Evolutionary conservation across 1,140 invertebrate genomes (phyloP).

Genomic region (Cheumatopsyche charites): DNA sequence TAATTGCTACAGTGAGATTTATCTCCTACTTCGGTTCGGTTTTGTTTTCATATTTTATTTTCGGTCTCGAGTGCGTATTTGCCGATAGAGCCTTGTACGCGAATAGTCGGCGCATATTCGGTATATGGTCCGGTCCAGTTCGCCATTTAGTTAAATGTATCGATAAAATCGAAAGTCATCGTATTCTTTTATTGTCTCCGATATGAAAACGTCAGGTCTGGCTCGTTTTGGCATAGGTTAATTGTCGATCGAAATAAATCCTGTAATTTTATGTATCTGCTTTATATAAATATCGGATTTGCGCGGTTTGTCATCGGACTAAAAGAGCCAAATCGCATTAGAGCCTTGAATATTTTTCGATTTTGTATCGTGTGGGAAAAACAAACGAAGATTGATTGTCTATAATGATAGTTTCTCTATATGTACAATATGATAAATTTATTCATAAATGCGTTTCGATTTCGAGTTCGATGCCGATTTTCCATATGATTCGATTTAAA

Average conservation of each 20-base stretch:
- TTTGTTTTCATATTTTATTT: not conserved
- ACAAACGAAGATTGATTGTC: constrained; percentile 5
- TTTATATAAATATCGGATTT: too few species aligned
- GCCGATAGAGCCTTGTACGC: too few species aligned
- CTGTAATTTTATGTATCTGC: not conserved
- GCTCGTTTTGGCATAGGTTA: not conserved
- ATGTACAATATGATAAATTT: too few species aligned
- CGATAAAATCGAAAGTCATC: constrained; percentile 17
- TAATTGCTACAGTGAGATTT: constrained; percentile 11
- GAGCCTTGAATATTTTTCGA: not conserved
- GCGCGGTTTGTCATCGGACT: not conserved
- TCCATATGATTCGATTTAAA: too few species aligned
- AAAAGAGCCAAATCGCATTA: not conserved
- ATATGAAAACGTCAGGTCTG: not conserved
- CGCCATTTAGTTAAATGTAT: not conserved
- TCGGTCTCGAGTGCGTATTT: too few species aligned
- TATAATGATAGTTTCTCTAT: constrained; percentile 2
- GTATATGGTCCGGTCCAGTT: not conserved
- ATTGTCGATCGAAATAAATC: constrained; percentile 4
- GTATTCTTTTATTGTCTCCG: not conserved
- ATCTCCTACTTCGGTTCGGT: not conserved
- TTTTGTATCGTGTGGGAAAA: constrained; percentile 11
- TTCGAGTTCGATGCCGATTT: too few species aligned
- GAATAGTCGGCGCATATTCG: too few species aligned
- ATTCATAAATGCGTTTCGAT: too few species aligned